Evolutionary conservation across 1,140 invertebrate species (phyloP).

Genomic region (Halesus radiatus): DNA sequence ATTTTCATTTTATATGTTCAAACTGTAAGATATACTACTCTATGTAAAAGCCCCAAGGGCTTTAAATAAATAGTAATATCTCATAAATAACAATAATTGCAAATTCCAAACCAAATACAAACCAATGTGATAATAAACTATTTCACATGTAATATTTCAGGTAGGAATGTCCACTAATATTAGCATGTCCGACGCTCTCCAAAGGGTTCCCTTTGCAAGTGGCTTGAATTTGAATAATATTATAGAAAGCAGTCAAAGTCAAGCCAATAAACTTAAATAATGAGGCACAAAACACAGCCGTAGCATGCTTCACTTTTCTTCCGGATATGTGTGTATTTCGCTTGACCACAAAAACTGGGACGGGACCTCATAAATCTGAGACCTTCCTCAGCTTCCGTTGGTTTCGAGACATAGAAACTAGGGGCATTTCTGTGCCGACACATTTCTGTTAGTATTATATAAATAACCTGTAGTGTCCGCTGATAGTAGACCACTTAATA

Average conservation of each 20-base stretch:
- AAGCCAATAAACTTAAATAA: constrained; percentile 1
- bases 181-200: too few species aligned
- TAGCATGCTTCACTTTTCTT: constrained; percentile 1
- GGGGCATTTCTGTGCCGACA: neutral
- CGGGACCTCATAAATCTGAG: constrained; percentile 21
- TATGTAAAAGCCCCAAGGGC: too few species aligned
- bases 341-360: neutral
- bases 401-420: constrained; percentile 4
- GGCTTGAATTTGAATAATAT: too few species aligned
- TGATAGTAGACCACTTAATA: neutral
- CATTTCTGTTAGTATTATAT: constrained; percentile 22
- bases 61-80: too few species aligned
- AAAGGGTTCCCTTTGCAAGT: too few species aligned
- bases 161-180: too few species aligned
- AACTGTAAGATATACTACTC: too few species aligned
- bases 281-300: neutral
- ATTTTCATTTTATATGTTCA: too few species aligned
- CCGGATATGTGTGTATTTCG: neutral
- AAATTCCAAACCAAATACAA: too few species aligned
- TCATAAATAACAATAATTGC: too few species aligned
- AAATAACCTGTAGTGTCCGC: constrained; percentile 27
- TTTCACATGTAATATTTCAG: too few species aligned
- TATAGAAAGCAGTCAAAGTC: constrained; percentile 1
- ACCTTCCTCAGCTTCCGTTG: constrained; percentile 18
- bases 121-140: too few species aligned